These are phyloP conservation scores for Drosophila rhopaloa DNA, from an alignment of 1,140 invertebrate species.

Conservation along the genomic window DNA sequence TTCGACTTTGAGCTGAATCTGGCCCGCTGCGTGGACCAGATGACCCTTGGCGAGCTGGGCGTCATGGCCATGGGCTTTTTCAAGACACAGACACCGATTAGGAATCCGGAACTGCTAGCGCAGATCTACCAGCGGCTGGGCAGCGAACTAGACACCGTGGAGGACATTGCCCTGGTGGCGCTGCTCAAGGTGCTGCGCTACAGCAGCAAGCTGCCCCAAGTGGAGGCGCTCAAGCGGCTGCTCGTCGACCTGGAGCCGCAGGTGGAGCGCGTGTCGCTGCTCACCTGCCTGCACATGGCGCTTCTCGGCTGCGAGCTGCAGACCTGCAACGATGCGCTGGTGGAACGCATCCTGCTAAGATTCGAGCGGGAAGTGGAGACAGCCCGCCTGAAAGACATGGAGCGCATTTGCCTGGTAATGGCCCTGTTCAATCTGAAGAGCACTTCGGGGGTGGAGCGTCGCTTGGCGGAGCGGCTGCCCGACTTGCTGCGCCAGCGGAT, in stretches of 20 bases:
- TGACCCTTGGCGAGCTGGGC: slow-evolving; percentile 86
- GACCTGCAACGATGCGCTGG: slow-evolving; percentile 78
- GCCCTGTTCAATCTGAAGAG: slow-evolving; percentile 85
- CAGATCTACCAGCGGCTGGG: slow-evolving; percentile 84
- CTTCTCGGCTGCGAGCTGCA: slow-evolving; percentile 85
- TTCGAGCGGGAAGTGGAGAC: slow-evolving; percentile 73
- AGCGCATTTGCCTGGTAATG: slow-evolving; percentile 86
- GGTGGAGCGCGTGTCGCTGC: slow-evolving; percentile 84
- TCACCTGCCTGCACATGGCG: slow-evolving; percentile 86
- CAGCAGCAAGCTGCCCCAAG: slow-evolving; percentile 72
- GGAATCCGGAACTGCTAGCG: slow-evolving; percentile 80
- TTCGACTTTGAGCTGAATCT: slow-evolving; percentile 86
- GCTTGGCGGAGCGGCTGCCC: slow-evolving; percentile 84
- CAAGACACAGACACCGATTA: slow-evolving; percentile 86
- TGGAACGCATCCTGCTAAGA: slow-evolving; percentile 80
- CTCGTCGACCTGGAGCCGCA: slow-evolving; percentile 75
- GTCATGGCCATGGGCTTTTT: slow-evolving; percentile 87
- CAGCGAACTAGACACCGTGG: slow-evolving; percentile 79
- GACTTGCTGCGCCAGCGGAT: slow-evolving; percentile 84
- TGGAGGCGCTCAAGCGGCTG: slow-evolving; percentile 64
- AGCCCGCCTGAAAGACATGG: slow-evolving; percentile 87
- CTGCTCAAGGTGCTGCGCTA: slow-evolving; percentile 86
- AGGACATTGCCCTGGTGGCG: slow-evolving; percentile 85
- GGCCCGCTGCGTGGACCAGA: slow-evolving; percentile 82
- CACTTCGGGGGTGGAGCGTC: slow-evolving; percentile 68